A percentile compares a stretch with the other conserved stretches of the same genome.
Evolutionary conservation across 2,888 invertebrate genomes (phyloP).

Genomic region (Gandaritis pyraliata): DNA sequence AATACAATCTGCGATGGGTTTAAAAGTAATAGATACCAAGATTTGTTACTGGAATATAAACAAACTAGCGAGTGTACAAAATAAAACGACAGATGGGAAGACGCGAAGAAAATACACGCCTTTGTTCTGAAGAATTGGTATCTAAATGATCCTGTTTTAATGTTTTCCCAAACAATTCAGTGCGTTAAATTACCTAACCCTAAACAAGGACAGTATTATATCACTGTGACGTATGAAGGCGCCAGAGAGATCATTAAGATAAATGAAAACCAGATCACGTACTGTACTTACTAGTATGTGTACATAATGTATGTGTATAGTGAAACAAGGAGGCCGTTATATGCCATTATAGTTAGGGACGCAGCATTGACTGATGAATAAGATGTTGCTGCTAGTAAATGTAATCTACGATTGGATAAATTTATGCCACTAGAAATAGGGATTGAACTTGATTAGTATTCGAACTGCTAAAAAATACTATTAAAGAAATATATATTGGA

Average conservation of each 20-base stretch:
- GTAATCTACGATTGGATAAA: not conserved
- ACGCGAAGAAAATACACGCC: too few relatives aligned
- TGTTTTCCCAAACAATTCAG: slow-evolving; percentile 10
- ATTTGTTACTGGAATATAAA: too few relatives aligned
- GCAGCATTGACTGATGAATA: slow-evolving; percentile 17
- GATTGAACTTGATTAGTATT: too few relatives aligned
- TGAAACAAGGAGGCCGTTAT: slow-evolving; percentile 29
- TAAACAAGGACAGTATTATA: slow-evolving; percentile 50
- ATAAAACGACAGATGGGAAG: not conserved
- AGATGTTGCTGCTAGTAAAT: slow-evolving; percentile 5
- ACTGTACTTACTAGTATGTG: slow-evolving; percentile 8
- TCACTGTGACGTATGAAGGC: slow-evolving; percentile 45
- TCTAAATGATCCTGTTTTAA: not conserved
- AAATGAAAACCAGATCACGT: slow-evolving; percentile 65
- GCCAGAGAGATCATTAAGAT: slow-evolving; percentile 58
- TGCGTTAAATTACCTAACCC: slow-evolving; percentile 3
- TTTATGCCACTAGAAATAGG: too few relatives aligned
- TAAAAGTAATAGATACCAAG: too few relatives aligned
- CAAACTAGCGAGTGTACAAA: not conserved
- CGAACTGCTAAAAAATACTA: too few relatives aligned
- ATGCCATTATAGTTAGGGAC: slow-evolving; percentile 17
- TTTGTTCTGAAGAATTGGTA: not conserved
- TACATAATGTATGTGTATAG: not conserved
- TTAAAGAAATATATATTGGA: too few relatives aligned
- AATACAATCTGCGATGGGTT: too few relatives aligned